Base-by-base conservation (phyloP, 2,113 vertebrate genomes). In the Halichoeres trimaculatus region DNA sequence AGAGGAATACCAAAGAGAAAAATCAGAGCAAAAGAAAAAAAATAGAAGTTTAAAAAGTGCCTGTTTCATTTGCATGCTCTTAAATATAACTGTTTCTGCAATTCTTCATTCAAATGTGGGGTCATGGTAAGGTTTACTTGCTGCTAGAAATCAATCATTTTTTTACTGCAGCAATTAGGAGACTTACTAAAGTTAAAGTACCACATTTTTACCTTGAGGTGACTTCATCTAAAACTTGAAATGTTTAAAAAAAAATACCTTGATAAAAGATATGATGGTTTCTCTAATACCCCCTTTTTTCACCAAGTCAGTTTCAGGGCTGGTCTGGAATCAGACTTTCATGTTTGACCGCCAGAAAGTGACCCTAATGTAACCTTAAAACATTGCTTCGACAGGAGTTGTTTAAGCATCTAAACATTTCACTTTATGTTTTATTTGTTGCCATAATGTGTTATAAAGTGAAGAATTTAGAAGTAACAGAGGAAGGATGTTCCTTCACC, bases 1-100 rank as follows among this genome's bases (percentile, higher is more conserved):
- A 30, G 61, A 11, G 20, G 45, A 40, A 35, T 20, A 64, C 56
- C 17, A 48, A 74, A 56, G 16, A 19, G 34, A 51, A 30, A 52
- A 24, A 30, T 70, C 8, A 64, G n/a, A 40, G 41, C 23, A 20
- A 48, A 1, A 58, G 22, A 23, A 58, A 23, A 52, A 60, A 43
- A 58, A 8, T 16, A 10, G 5, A 24, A 40, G 22, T 34, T 22
- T 52, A 3, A 55, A 63, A 47, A 17, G 12, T 45, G 43, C 43
- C 4, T 17, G 10, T 63, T 52, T 60, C 43, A 45, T 60, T 11
- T 43, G 16, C 48, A 5, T 1, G 20, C 26, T 9, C 12, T 12
- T 10, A 40, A 17, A 56, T 11, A 63, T 14, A 47, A 36, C 14
- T 41, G 20, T 11, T 10, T 50, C n/a, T n/a, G 17, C 50, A n/a